These are phyloP conservation scores for Virgularia gustaviana DNA, from an alignment of 92 coral and sea anemone species.

Conservation along the genomic window DNA sequence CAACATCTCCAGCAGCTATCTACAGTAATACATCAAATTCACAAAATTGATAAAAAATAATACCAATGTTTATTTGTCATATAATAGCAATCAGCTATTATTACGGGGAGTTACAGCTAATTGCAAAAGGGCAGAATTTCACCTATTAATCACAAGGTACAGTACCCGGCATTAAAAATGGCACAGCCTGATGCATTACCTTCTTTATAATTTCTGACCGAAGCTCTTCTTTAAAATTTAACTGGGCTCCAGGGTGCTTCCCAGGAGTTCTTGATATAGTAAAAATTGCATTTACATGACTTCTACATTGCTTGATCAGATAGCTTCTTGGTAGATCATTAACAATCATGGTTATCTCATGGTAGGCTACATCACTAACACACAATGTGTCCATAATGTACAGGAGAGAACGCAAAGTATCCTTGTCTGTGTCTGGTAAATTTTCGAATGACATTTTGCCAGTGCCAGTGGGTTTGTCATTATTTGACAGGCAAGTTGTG, in stretches of 20 bases:
- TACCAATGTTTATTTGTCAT: no score
- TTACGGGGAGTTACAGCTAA: not conserved
- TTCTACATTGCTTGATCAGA: slow-evolving; percentile 46
- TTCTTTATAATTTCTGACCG: not conserved
- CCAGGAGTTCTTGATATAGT: slow-evolving; percentile 49
- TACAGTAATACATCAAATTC: no score
- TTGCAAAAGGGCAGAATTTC: not conserved
- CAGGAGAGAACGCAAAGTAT: no score
- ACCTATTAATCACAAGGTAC: slow-evolving; percentile 8
- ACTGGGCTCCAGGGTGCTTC: slow-evolving; percentile 41
- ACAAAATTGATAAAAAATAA: no score
- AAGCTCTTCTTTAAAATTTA: slow-evolving; percentile 50
- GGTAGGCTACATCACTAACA: slow-evolving; percentile 49
- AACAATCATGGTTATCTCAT: slow-evolving; percentile 22
- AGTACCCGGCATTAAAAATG: not conserved
- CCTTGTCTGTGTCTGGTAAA: no score
- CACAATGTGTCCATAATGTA: slow-evolving; percentile 43
- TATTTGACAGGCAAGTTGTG: slow-evolving; percentile 22
- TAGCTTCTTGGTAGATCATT: slow-evolving; percentile 27
- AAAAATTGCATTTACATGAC: slow-evolving; percentile 9
- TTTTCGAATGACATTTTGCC: slow-evolving; percentile 28
- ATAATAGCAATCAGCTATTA: not conserved
- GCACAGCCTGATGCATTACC: not conserved
- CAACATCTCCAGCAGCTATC: no score
- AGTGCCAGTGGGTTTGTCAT: slow-evolving; percentile 20